A percentile compares a stretch with the other conserved stretches of the same genome.
Conservation (phyloP, 2,888 invertebrate species). For the Noctua janthina region DNA sequence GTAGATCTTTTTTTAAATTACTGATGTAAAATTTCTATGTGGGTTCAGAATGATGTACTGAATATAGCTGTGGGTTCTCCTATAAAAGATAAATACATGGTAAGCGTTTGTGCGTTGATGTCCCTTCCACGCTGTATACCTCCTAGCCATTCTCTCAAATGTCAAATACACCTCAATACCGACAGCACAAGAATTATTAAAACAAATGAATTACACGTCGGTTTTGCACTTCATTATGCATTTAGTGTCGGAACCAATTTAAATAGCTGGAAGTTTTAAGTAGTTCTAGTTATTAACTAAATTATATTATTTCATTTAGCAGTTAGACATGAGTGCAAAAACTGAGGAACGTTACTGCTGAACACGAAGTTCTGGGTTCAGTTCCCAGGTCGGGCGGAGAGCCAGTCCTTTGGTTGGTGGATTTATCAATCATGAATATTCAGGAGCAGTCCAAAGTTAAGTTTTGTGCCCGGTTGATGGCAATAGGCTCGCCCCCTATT, state of each 20-base stretch:
- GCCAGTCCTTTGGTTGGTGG: not conserved
- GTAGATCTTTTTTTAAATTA: too few species aligned
- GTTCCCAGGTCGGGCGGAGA: not conserved
- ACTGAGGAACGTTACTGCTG: not conserved
- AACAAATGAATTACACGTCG: not conserved
- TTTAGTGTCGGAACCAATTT: slow-evolving; percentile 33
- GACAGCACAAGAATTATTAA: not conserved
- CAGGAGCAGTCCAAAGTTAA: not conserved
- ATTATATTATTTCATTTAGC: not conserved
- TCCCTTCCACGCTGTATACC: not conserved
- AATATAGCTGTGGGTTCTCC: too few species aligned
- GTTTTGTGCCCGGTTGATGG: not conserved
- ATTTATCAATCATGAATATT: not conserved
- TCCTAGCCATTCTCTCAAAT: not conserved
- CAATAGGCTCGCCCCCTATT: not conserved
- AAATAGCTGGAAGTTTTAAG: not conserved
- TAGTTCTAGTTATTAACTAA: not conserved
- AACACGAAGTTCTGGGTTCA: not conserved
- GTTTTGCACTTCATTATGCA: slow-evolving; percentile 17
- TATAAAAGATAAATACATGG: too few species aligned
- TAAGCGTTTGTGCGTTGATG: too few species aligned
- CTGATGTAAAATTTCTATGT: too few species aligned
- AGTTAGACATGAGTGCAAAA: not conserved
- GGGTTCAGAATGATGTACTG: too few species aligned
- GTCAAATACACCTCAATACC: not conserved